Evolutionary conservation across 2,113 vertebrate species (phyloP), one percentile per base, ranked within the genome.

Genomic region (Tachysurus vachellii): DNA sequence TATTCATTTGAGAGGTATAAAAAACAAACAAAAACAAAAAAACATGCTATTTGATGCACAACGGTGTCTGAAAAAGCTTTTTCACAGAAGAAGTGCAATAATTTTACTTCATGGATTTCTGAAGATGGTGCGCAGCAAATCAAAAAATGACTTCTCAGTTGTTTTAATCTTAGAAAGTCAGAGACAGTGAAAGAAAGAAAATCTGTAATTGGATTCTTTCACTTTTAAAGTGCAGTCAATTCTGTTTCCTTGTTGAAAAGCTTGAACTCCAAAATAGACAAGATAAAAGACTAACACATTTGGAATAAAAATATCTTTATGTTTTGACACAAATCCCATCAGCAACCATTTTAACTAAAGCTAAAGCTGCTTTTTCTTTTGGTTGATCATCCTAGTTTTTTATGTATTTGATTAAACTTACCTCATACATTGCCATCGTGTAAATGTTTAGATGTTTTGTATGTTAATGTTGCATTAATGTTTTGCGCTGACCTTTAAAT

Each of bases 141-240:
- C 31, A 21, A 21, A 75, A 75, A 50, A 75, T 75, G 71, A 75
- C 5, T 77, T 53, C 8, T 5, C 28, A 54, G 47, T 77, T 53
- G 75, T 47, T 75, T 75, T 75, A 75, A 73, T 73, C 70, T 23
- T 23, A 44, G 71, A 75, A 50, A 75, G 44, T 50, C 44, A 26
- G 71, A 47, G 42, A 44, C 44, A 26, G 71, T 26, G 42, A 44
- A 26, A 75, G 28, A 16, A 42, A 42, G 50, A 7, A 53, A 53
- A 50, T 0, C 21, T 77, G 75, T n/a, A 54, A 77, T 54, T n/a
- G 47, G 12, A 77, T 54, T 54, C 5, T 53, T 10, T 1, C 23
- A 26, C 44, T 50, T 77, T 54, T n/a, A 21, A 75, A 54, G 26
- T 77, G 54, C 28, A 54, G n/a, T 1, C n/a, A 57, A 31, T 80